Base-by-base conservation (phyloP, 1,140 invertebrate genomes). In the Holcopasites calliopsidis region DNA sequence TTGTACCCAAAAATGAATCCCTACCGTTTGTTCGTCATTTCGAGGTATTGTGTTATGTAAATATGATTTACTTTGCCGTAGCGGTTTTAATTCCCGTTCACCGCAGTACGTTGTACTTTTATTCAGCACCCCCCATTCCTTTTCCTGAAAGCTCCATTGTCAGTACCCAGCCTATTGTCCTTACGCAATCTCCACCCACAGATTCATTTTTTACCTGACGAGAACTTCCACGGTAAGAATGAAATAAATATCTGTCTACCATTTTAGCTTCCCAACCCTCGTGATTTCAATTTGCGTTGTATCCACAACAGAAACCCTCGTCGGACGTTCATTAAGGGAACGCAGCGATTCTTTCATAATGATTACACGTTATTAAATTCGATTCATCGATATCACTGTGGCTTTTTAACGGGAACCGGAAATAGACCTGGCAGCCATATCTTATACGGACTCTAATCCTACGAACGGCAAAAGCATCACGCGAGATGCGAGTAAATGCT, bases 361-460 rank as follows among this genome's bases (percentile, higher is more conserved):
- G n/a, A n/a, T n/a, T n/a, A n/a, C n/a, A n/a, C n/a, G 35, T 10
- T 10, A 38, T 10, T 38, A 10, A 38, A 38, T 38, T 38, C 35
- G 10, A 38, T 38, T 38, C 35, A 10, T 38, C 35, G 35, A 31
- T 16, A 28, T 38, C n/a, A 7, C 33, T 31, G 55, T n/a, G 33
- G 10, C 40, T 58, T 58, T 23, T 58, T 16, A 58, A 58, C 55
- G n/a, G 16, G 33, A 58, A 18, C 18, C 55, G 33, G 55, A 58
- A 58, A 58, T 58, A 58, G 55, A 58, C 40, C 55, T 11, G 55
- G 33, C 33, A 38, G 40, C 55, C 28, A 31, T 58, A 40, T 38
- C 55, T 58, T 58, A 23, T 58, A 58, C 35, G 40, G 55, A 58
- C 40, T 35, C n/a, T 5, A 58, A 40, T 8, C 33, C n/a, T 38